A percentile compares a stretch with the other conserved stretches of the same genome.
Evolutionary conservation across 1,140 invertebrate species (phyloP).

Genomic region (Drosophila sucinea): DNA sequence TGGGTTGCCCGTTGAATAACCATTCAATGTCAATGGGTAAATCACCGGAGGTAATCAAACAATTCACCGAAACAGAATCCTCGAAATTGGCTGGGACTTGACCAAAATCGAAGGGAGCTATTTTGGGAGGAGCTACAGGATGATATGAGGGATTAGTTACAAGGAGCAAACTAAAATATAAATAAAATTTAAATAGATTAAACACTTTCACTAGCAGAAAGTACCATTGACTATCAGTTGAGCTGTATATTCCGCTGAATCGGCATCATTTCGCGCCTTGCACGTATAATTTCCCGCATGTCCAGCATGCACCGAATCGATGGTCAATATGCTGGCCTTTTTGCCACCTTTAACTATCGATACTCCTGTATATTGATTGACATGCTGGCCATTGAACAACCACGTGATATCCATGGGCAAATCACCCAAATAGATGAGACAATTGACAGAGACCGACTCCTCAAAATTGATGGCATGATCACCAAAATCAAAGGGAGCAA

Average conservation of each 20-base stretch:
- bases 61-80: slow-evolving; percentile 89
- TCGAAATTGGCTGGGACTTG: slow-evolving; percentile 87
- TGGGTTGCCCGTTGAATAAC: slow-evolving; percentile 87
- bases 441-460: slow-evolving; percentile 89
- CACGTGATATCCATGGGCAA: slow-evolving; percentile 91
- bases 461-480: slow-evolving; percentile 87
- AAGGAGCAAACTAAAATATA: slow-evolving; percentile 25
- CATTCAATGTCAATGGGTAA: slow-evolving; percentile 91
- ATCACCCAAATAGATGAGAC: slow-evolving; percentile 93
- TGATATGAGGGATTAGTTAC: background rate
- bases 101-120: slow-evolving; percentile 88
- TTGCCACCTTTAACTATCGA: slow-evolving; percentile 82
- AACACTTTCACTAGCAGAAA: slow-evolving; percentile 36
- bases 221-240: slow-evolving; percentile 90
- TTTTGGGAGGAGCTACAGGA: slow-evolving; percentile 86
- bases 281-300: slow-evolving; percentile 89
- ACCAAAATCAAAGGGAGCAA: slow-evolving; percentile 88
- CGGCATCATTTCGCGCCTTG: slow-evolving; percentile 90
- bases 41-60: slow-evolving; percentile 93
- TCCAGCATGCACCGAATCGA: slow-evolving; percentile 88
- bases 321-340: slow-evolving; percentile 88
- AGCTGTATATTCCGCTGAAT: slow-evolving; percentile 87
- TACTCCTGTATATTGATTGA: slow-evolving; percentile 68
- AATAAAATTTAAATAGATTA: background rate
- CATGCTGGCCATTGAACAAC: slow-evolving; percentile 87